Evolutionary conservation across 2,797 vertebrate species (phyloP), one percentile per base, ranked within the genome.

Genomic region (Sebastes steindachneri): DNA sequence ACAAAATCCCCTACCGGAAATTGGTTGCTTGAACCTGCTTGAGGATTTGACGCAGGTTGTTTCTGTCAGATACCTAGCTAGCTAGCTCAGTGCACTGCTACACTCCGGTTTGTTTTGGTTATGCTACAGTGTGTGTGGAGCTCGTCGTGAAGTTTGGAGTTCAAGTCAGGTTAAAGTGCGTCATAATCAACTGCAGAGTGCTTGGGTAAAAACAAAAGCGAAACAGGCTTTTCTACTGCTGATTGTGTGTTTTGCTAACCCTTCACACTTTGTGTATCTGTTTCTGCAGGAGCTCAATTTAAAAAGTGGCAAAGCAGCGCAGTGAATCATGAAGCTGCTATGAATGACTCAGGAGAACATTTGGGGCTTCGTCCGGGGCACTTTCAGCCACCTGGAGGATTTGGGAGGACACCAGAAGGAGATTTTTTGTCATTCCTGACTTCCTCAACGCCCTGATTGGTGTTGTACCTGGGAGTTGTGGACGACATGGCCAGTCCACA

Each of bases 401-500:
- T 67, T 64, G 74, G 80, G 21, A 73, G 66, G 51, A 80, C 63
- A 68, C 65, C 59, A 15, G 48, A 26, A 41, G 45, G 12, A 68
- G 64, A 3, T 5, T 58, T 60, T 45, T 48, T 19, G 19, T 79
- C 33, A 37, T 64, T 77, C 75, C 76, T 15, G 72, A 85, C 75
- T 81, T 78, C 70, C 54, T 77, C 67, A 41, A 3, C 65, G 29
- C 4, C 58, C 67, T 76, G 76, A 83, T 68, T 54, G 60, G 66
- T 53, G 80, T 59, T 71, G 51, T 8, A 59, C 53, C 62, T 53
- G 84, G 69, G 69, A 85, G 71, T 59, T 37, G 76, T 68, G 84
- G 82, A 84, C 64, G 86, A 77, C 76, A 95, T 95, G 92, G 92
- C 90, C 82, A 77, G 86, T 79, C 86, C 86, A 54, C 94, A 88